A percentile compares a stretch with the other conserved stretches of the same genome.
Evolutionary conservation across 2,113 vertebrate species (phyloP).

Genomic region (Sceloporus tristichus): DNA sequence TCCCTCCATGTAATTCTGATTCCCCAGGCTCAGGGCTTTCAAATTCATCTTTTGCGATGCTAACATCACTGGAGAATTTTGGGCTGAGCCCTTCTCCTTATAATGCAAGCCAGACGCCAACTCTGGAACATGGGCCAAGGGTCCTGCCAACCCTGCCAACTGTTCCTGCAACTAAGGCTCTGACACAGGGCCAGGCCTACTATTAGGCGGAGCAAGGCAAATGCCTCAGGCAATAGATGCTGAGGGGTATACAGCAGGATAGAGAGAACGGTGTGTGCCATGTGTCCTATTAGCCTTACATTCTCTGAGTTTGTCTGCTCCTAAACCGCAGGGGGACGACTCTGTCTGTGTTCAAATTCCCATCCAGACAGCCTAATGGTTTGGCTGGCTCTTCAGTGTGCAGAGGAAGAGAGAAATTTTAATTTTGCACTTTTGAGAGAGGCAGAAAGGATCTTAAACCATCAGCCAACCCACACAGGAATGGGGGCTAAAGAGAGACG

Average conservation of each 20-base stretch:
- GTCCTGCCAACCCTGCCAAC: neutral
- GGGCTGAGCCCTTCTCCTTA: neutral
- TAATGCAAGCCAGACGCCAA: neutral
- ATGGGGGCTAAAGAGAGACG: neutral
- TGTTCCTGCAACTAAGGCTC: neutral
- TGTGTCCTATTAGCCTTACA: neutral
- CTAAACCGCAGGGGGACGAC: no score
- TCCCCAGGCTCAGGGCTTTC: neutral
- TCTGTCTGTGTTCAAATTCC: no score
- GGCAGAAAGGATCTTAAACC: neutral
- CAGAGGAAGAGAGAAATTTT: neutral
- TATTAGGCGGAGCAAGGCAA: neutral
- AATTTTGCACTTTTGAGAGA: neutral
- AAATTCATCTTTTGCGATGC: neutral
- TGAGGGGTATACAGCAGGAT: neutral
- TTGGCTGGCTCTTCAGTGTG: neutral
- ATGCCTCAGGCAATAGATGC: neutral
- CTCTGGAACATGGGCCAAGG: neutral
- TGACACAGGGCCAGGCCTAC: neutral
- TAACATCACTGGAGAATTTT: neutral
- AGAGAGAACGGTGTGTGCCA: neutral
- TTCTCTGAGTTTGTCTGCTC: neutral
- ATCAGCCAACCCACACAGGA: neutral
- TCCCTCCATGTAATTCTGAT: no score
- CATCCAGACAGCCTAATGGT: no score